Conservation (phyloP, 2,888 invertebrate species). For the Apotomis turbidana region DNA sequence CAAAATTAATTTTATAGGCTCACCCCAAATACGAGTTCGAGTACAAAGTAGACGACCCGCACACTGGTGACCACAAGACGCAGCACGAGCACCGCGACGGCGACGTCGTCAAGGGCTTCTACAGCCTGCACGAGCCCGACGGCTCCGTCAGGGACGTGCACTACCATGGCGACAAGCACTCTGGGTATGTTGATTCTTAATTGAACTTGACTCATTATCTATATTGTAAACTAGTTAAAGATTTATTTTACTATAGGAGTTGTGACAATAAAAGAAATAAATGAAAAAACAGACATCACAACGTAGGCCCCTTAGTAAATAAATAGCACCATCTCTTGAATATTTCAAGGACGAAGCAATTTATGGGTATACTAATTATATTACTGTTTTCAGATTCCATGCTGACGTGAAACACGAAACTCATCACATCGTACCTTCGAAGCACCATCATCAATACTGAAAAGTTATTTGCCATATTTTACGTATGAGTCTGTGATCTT, state of each 20-base stretch:
- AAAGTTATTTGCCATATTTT: background rate
- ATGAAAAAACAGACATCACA: no score
- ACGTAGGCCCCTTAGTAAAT: no score
- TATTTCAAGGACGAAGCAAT: no score
- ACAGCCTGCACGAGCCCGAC: conserved; percentile 77
- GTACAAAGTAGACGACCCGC: conserved; percentile 71
- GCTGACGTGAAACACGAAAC: conserved; percentile 54
- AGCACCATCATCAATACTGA: conserved; percentile 48
- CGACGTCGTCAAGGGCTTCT: conserved; percentile 65
- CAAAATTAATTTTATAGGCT: conserved; percentile 50
- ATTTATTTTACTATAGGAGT: no score
- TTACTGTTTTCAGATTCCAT: conserved; percentile 50
- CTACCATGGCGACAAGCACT: conserved; percentile 76
- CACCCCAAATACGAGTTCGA: conserved; percentile 69
- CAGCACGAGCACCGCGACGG: conserved; percentile 75
- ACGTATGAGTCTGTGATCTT: conserved; percentile 29
- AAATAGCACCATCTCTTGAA: no score
- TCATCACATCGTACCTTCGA: conserved; percentile 51
- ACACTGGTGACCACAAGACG: conserved; percentile 78
- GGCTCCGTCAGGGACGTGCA: conserved; percentile 80
- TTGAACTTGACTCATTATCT: no score
- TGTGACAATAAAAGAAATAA: no score
- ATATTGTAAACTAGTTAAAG: no score
- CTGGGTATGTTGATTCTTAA: conserved; percentile 57
- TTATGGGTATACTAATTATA: no score